These are phyloP conservation scores for Leptopilina drosophilae DNA, from an alignment of 2,888 invertebrate species.

Conservation along the genomic window DNA sequence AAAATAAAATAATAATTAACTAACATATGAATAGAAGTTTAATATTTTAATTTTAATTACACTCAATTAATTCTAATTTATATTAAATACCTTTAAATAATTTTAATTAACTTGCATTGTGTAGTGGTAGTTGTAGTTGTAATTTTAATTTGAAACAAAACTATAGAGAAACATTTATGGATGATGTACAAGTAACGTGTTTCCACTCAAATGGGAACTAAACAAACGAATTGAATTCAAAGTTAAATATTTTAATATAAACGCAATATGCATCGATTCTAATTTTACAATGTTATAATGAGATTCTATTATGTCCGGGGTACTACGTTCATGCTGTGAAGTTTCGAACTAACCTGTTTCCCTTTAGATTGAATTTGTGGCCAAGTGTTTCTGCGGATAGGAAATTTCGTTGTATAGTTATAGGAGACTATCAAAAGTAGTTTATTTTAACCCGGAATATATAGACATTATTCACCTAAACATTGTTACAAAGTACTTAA, in stretches of 20 bases:
- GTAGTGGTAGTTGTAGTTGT: no score
- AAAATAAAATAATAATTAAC: no score
- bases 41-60: no score
- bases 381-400: conserved; percentile 36
- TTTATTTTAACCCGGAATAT: conserved; percentile 10
- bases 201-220: not conserved
- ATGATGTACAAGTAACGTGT: no score
- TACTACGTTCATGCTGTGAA: conserved; percentile 19
- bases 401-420: conserved; percentile 32
- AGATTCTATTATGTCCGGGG: conserved; percentile 21
- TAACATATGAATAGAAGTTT: no score
- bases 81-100: no score
- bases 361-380: conserved; percentile 41
- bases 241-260: conserved; percentile 3
- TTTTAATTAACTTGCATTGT: no score
- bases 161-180: no score
- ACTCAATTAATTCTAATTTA: no score
- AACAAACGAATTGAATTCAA: not conserved
- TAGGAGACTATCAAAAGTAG: conserved; percentile 28
- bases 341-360: conserved; percentile 35
- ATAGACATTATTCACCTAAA: not conserved
- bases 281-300: conserved; percentile 35
- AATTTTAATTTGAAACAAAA: no score
- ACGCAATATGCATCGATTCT: conserved; percentile 12
- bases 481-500: not conserved